Base-by-base conservation (phyloP, 2,888 invertebrate genomes). In the Agrotis ipsilon region DNA sequence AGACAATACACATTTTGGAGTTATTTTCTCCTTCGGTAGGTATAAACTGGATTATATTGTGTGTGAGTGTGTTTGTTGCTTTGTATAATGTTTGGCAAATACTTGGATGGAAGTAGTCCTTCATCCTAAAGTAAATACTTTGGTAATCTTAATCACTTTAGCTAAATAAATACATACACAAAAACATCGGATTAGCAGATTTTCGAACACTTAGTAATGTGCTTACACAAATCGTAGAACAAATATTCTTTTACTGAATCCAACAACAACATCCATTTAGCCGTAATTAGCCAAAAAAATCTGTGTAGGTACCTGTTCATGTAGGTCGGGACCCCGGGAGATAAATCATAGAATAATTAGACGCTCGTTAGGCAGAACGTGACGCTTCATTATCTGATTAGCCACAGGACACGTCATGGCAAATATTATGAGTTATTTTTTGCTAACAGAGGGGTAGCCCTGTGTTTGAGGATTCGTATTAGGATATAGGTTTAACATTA, bases 321-420 rank as follows among this genome's bases (percentile, higher is more conserved):
- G 43, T 70, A 68, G 67, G 58, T 63, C 65, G 68, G 61, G 51
- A 77, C 58, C 46, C 45, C 51, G 45, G 72, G 78, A 80, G 86
- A 87, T 89, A 87, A 89, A 89, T 90, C 85, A 85, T 83, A 85
- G 76, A 84, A 83, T 89, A 92, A 91, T 92, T 90, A 92, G 88
- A 83, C 81, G 86, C 87, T 91, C 91, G 86, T 92, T 91, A 91
- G 82, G 82, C 82, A 72, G 85, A 87, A 90, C 90, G 91, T 92
- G 92, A 87, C 85, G 75, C 81, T 89, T 91, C 90, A 89, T 90
- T 90, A 90, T 88, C 89, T 88, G 89, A 92, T 92, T 90, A 90
- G 82, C 82, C 83, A 71, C 80, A 78, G 79, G 81, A 82, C 79
- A 83, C 82, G 82, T 76, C 78, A 74, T 81, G 73, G 78, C 79